Evolutionary conservation across 2,797 vertebrate genomes (phyloP).

Genomic region (Neoniphon sammara): DNA sequence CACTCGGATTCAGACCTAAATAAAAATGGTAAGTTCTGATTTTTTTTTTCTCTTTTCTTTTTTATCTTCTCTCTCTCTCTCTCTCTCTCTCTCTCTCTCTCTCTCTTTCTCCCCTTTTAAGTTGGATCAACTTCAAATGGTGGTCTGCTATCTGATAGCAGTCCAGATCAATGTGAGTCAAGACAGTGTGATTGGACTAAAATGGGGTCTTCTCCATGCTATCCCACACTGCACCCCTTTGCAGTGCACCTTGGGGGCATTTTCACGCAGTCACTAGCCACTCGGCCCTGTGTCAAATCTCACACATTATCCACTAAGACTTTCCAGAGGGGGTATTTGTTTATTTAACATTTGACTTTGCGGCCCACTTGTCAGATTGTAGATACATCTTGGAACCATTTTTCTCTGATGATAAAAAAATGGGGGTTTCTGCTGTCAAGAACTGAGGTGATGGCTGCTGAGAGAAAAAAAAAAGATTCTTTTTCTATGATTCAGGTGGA

Average conservation of each 20-base stretch:
- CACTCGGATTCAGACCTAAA: conserved; percentile 63
- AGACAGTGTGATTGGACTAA: conserved; percentile 6
- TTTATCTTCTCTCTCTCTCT: conserved; percentile 6
- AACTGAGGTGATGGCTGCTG: not conserved
- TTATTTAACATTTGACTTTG: not conserved
- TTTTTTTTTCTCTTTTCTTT: conserved; percentile 27
- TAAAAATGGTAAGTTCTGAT: conserved; percentile 49
- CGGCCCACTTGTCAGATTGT: not conserved
- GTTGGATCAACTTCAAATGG: conserved; percentile 51
- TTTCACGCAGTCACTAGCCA: not conserved
- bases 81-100: not conserved
- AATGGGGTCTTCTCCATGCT: not conserved
- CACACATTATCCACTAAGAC: not conserved
- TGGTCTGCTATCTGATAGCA: conserved; percentile 38
- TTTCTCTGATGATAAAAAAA: not conserved
- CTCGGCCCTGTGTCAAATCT: not conserved
- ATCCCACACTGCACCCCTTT: not conserved
- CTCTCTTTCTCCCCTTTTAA: conserved; percentile 15
- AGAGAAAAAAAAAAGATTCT: not conserved
- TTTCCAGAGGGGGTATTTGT: not conserved
- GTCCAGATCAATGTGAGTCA: conserved; percentile 36
- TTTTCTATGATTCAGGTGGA: not conserved
- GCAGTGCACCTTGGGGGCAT: not conserved
- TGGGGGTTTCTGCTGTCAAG: not conserved
- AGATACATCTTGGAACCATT: conserved; percentile 1